Evolutionary conservation across 2,113 vertebrate species (phyloP).

Genomic region (Eclectus roratus): DNA sequence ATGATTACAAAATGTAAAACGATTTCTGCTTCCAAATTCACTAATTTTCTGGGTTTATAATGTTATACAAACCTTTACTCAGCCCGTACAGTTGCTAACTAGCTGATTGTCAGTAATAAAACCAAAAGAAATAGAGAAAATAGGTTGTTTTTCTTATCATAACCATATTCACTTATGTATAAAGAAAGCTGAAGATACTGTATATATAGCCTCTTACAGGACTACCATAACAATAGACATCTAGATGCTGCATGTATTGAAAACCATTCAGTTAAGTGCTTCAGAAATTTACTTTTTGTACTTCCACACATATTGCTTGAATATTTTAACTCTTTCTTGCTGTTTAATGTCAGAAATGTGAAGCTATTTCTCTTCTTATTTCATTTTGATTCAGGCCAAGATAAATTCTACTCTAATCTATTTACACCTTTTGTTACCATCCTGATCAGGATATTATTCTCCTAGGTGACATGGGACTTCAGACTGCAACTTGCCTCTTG

Average conservation of each 20-base stretch:
- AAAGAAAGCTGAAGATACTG: background rate
- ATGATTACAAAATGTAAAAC: background rate
- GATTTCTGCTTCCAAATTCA: background rate
- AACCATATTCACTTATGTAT: background rate
- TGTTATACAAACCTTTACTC: background rate
- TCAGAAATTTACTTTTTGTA: background rate
- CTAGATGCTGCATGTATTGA: background rate
- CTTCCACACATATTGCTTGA: background rate
- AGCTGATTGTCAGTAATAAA: background rate
- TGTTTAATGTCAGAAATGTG: background rate
- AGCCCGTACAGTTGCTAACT: rapidly evolving
- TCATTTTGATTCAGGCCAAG: background rate
- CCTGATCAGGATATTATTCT: background rate
- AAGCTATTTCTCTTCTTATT: background rate
- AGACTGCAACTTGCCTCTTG: background rate
- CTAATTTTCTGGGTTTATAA: background rate
- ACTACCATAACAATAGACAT: background rate
- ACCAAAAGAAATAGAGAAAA: background rate
- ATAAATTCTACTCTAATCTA: background rate
- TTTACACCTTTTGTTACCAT: background rate
- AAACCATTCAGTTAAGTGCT: background rate
- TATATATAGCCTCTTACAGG: background rate
- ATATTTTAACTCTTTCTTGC: background rate
- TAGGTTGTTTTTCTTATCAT: background rate
- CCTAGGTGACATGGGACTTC: background rate